A percentile compares a stretch with the other conserved stretches of the same genome.
phyloP scores from a whole-genome alignment of 2,797 vertebrate species.

The Hydrophis major region DNA sequence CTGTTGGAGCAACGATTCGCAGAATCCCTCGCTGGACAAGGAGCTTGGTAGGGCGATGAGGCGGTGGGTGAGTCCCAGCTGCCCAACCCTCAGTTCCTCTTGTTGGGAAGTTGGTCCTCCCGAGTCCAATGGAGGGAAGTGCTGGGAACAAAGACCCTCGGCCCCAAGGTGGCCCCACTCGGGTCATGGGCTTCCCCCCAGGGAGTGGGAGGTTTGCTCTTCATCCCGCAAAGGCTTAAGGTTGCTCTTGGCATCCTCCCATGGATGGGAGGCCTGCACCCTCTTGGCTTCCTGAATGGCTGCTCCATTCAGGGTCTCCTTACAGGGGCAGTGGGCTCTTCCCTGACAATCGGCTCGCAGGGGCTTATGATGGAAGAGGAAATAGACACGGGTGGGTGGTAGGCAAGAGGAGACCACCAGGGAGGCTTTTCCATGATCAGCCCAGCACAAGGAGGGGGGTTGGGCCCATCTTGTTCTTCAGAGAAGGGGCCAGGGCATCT shows the following conservation, averaged over 20 bases:
- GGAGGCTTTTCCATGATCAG: background rate
- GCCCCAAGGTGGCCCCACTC: too few species aligned
- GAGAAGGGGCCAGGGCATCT: background rate
- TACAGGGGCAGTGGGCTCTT: background rate
- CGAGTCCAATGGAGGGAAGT: constrained; percentile 18
- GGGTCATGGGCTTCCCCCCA: fast-evolving
- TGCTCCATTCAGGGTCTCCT: background rate
- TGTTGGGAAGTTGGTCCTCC: constrained; percentile 25
- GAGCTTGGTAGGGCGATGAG: background rate
- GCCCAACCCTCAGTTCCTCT: background rate
- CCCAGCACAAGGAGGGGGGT: background rate
- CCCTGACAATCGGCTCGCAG: background rate
- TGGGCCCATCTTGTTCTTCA: background rate
- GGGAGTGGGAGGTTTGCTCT: background rate
- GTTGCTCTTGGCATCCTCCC: background rate
- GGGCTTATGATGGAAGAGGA: background rate
- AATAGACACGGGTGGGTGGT: background rate
- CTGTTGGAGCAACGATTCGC: background rate
- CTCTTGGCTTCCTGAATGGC: background rate
- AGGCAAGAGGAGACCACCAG: background rate
- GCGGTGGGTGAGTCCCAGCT: background rate
- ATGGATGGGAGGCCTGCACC: background rate
- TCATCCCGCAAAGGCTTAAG: too few species aligned
- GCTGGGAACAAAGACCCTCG: background rate
- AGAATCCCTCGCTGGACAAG: background rate